Evolutionary conservation across 1,140 invertebrate genomes (phyloP).

Genomic region (Heliconius congener): DNA sequence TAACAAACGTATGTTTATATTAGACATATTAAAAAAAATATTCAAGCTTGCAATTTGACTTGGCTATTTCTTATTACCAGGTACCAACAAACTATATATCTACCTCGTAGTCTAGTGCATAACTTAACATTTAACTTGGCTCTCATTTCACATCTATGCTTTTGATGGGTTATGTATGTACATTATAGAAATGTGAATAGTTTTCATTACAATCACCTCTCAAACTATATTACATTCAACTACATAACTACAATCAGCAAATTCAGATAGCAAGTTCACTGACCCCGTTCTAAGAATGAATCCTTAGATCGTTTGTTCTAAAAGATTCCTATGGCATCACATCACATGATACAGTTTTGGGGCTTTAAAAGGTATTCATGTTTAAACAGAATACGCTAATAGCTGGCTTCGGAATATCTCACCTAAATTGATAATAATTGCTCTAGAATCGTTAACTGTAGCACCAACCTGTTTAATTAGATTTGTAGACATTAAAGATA

Average conservation of each 20-base stretch:
- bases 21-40: too few species aligned
- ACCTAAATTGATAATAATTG: slow-evolving; percentile 65
- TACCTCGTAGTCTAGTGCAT: too few species aligned
- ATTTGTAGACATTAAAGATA: too few species aligned
- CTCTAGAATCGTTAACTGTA: slow-evolving; percentile 67
- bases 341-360: slow-evolving; percentile 43
- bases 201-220: neutral
- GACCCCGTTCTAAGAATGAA: slow-evolving; percentile 35
- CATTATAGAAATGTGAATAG: too few species aligned
- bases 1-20: too few species aligned
- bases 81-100: too few species aligned
- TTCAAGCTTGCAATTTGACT: too few species aligned
- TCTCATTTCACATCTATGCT: too few species aligned
- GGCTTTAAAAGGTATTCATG: slow-evolving; percentile 45
- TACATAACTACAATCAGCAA: slow-evolving; percentile 4
- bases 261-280: slow-evolving; percentile 37
- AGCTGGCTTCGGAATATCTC: slow-evolving; percentile 50
- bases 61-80: too few species aligned
- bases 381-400: slow-evolving; percentile 64
- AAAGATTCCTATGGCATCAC: slow-evolving; percentile 25
- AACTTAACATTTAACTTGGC: too few species aligned
- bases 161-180: too few species aligned
- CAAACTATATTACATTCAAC: neutral
- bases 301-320: slow-evolving; percentile 17
- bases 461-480: slow-evolving; percentile 25